Evolutionary conservation across 1,140 invertebrate genomes (phyloP), one percentile per base, ranked within the genome.

Genomic region (Solen grandis): DNA sequence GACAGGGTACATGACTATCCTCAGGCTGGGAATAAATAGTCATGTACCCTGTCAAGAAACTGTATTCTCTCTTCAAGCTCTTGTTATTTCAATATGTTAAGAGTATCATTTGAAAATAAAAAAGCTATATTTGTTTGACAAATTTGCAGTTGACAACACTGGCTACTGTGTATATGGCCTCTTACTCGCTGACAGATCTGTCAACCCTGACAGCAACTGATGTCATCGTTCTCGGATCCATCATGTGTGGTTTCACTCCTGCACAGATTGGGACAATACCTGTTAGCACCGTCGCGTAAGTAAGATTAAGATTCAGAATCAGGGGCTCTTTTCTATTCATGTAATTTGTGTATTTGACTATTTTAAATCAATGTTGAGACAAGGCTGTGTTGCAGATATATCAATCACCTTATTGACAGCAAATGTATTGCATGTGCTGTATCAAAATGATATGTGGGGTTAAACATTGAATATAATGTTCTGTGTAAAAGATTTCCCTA

Each of bases 161-260:
- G 29, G 65, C 65, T 2, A 4, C 22, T 5, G 54, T 38, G 35
- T 68, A 52, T 29, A 25, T 68, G 25, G 3, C 19, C 19, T 8
- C 46, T 22, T 52, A 68, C 22, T 31, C 5, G 29, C 19, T 52
- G 2, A 22, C 41, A 46, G 46, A 68, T 38, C 36, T 68, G 2
- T 27, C 65, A 27, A 41, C 38, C 55, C 0, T 68, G 38, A 68
- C 65, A 22, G 19, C 35, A 52, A 14, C 35, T 19, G 41, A 70
- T 54, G 38, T 70, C 27, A 31, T n/a, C 19, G 22, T 70, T 29
- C 25, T 70, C 0, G 68, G 68, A 33, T 35, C 68, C 36, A 52
- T 70, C 1, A 2, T 70, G 14, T 70, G 68, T 70, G 68, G 68
- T 31, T 70, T 70, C 54, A 27, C 4, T 8, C 27, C 65, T 31